phyloP scores from a whole-genome alignment of 1,140 invertebrate genomes.

The Daktulosphaira vitifoliae region DNA sequence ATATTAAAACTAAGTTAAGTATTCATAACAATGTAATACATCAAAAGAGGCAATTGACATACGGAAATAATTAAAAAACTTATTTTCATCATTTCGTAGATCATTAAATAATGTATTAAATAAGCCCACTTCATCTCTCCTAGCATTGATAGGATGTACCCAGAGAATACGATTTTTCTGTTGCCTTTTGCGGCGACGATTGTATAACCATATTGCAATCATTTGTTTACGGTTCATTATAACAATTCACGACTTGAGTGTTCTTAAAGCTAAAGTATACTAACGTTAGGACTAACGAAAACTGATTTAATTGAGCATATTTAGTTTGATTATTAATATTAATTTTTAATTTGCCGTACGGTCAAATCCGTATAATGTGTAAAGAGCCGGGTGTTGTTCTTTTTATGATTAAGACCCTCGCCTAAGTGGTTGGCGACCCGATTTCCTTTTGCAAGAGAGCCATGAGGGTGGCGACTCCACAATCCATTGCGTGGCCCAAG shows the following conservation, averaged over 20 bases:
- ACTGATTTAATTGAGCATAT: background rate
- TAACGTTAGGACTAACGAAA: background rate
- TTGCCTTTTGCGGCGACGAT: slow-evolving; percentile 18
- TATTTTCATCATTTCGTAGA: slow-evolving; percentile 24
- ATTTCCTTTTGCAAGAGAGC: no score
- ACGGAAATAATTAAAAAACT: slow-evolving; percentile 25
- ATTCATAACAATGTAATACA: slow-evolving; percentile 1
- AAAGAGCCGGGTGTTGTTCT: no score
- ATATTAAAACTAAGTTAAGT: no score
- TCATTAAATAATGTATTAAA: slow-evolving; percentile 22
- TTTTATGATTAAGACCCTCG: no score
- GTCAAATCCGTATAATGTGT: background rate
- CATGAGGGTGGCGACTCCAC: no score
- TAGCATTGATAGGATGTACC: slow-evolving; percentile 21
- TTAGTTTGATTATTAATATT: no score
- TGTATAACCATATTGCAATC: slow-evolving; percentile 14
- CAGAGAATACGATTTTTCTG: slow-evolving; percentile 22
- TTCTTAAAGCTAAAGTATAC: slow-evolving; percentile 11
- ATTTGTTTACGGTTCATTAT: slow-evolving; percentile 10
- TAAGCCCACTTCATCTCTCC: slow-evolving; percentile 8
- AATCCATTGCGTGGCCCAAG: no score
- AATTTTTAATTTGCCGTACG: slow-evolving; percentile 5
- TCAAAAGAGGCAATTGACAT: slow-evolving; percentile 18
- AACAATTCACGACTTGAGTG: slow-evolving; percentile 12
- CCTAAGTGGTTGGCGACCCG: no score